These are phyloP conservation scores for Pomatostomus ruficeps DNA, from an alignment of 2,113 vertebrate genomes.

Conservation along the genomic window DNA sequence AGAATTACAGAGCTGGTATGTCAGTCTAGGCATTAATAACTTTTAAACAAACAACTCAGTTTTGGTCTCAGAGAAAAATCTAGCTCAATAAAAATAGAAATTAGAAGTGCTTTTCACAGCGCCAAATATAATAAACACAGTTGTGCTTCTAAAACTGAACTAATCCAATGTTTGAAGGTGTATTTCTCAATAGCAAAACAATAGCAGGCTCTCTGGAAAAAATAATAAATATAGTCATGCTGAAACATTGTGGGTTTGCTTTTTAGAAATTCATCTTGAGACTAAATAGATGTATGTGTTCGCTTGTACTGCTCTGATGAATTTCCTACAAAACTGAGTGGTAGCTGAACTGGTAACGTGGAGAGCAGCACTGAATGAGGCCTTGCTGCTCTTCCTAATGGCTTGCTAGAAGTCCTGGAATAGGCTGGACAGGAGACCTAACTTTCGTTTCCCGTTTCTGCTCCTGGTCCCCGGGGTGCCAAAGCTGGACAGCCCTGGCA, in stretches of 20 bases:
- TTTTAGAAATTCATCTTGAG: not conserved
- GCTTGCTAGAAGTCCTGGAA: not conserved
- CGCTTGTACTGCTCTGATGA: rapidly evolving
- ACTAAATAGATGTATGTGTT: not conserved
- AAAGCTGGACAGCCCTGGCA: not conserved
- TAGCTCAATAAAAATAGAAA: not conserved
- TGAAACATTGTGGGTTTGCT: not conserved
- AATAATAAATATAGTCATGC: not conserved
- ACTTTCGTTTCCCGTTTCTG: not conserved
- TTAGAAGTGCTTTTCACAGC: not conserved
- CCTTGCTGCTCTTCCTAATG: not conserved
- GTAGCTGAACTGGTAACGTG: not conserved
- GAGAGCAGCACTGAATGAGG: not conserved
- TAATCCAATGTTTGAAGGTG: not conserved
- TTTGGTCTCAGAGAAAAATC: not conserved
- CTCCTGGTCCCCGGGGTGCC: not conserved
- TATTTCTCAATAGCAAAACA: not conserved
- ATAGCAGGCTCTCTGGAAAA: not conserved
- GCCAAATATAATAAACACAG: not conserved
- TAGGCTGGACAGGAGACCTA: not conserved
- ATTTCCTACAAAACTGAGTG: not conserved
- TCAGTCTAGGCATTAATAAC: not conserved
- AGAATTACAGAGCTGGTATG: not conserved
- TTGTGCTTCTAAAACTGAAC: not conserved
- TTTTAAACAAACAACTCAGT: not conserved